Conservation (phyloP, 1,140 invertebrate genomes). For the Drosophila truncata region DNA sequence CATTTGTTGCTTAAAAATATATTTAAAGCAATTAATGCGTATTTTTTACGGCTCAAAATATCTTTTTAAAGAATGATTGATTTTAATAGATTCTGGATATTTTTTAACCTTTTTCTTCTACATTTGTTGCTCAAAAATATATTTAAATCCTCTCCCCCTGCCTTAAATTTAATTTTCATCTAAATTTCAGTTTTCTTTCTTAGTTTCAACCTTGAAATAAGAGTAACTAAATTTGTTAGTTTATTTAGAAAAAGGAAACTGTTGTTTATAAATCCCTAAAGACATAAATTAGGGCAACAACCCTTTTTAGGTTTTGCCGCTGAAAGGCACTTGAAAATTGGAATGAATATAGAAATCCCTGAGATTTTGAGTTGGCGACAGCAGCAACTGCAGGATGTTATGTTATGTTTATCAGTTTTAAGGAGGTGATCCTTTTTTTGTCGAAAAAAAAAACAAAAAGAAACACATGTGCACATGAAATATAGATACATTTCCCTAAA, state of each 20-base stretch:
- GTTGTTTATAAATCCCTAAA: not conserved
- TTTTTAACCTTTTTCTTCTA: too few relatives aligned
- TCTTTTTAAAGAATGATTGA: too few relatives aligned
- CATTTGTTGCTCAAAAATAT: not conserved
- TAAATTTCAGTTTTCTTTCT: not conserved
- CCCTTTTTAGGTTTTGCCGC: constrained; percentile 3
- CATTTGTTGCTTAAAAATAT: not conserved
- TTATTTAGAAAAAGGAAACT: constrained; percentile 2
- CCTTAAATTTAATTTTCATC: not conserved
- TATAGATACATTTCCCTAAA: constrained; percentile 25
- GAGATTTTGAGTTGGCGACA: constrained; percentile 44
- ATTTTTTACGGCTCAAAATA: too few relatives aligned
- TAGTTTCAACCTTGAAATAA: not conserved
- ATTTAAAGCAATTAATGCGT: too few relatives aligned
- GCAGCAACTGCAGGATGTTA: constrained; percentile 68
- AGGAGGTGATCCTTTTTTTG: constrained; percentile 22
- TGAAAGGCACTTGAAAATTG: constrained; percentile 68
- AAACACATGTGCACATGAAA: constrained; percentile 19
- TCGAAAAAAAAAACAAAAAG: not conserved
- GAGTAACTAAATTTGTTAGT: not conserved
- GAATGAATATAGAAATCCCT: constrained; percentile 8
- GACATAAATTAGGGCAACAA: constrained; percentile 10
- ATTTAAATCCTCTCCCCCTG: not conserved
- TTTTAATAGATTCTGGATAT: too few relatives aligned
- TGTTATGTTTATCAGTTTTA: constrained; percentile 76